A percentile compares a stretch with the other conserved stretches of the same genome.
Conservation (phyloP, 30 jellyfish, hydroid and myxozoan species). For the Aurelia sp. region DNA sequence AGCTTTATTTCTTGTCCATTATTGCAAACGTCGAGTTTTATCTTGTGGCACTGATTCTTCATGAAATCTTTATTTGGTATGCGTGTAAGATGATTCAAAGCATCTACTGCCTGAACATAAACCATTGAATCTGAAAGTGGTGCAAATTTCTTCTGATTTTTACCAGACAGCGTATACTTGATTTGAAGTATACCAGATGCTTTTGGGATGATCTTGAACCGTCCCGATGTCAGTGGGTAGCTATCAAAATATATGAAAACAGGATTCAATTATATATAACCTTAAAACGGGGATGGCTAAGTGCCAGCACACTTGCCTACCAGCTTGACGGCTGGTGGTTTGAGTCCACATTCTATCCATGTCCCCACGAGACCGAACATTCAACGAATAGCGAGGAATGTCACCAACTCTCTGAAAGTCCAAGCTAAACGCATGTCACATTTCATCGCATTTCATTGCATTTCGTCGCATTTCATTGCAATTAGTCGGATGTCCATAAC, state of each 20-base stretch:
- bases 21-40: slow-evolving; percentile 52
- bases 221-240: slow-evolving; percentile 44
- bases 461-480: no score
- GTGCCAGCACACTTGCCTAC: no score
- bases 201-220: slow-evolving; percentile 37
- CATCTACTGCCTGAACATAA: slow-evolving; percentile 45
- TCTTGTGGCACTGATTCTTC: slow-evolving; percentile 32
- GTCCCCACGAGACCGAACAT: no score
- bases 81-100: slow-evolving; percentile 14
- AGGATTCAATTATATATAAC: no score
- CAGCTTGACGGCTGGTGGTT: no score
- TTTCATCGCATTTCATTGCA: no score
- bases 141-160: slow-evolving; percentile 25
- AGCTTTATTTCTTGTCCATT: slow-evolving; percentile 29
- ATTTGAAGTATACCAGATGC: slow-evolving; percentile 54
- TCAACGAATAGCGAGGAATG: no score
- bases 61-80: slow-evolving; percentile 43
- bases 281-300: no score
- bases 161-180: slow-evolving; percentile 53
- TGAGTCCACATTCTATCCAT: no score
- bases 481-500: no score
- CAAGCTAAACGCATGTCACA: no score
- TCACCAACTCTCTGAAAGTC: no score
- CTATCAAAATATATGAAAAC: background rate
- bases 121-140: slow-evolving; percentile 42